Evolutionary conservation across 64 coral and sea anemone genomes (phyloP), one percentile per base, ranked within the genome.

Genomic region (Stylophora pistillata): DNA sequence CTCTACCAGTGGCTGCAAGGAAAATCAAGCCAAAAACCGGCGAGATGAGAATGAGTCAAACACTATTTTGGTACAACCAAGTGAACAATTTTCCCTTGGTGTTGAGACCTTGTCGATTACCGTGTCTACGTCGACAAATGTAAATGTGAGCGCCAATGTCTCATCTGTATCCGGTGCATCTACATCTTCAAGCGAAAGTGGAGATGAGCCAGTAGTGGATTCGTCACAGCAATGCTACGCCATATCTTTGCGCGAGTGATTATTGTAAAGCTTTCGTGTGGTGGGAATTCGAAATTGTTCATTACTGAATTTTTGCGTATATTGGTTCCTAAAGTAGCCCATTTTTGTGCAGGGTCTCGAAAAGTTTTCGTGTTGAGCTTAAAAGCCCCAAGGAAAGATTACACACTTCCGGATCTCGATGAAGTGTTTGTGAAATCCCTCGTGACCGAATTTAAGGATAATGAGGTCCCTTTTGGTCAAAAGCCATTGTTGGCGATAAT

Each of bases 401-500:
- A 73, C 66, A 17, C 13, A 23, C n/a, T 86, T 30, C 34, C 68
- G 62, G 68, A 86, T 14, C 5, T 86, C 30, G 84, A 86, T 11
- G 68, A 73, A 32, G 3, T 86, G 13, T 86, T 86, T 14, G 84
- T 74, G 23, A 56, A 86, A 56, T 41, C 65, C 16, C 84, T 73
- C 55, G 25, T 86, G 15, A 31, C 26, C 15, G 66, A 74, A 71
- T 73, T 86, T 13, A 87, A 87, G 12, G 71, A 87, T 4, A 87
- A 87, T 31, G 55, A 71, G 54, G 71, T 57, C 5, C 71, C 60
- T 21, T 21, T 87, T 57, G 34, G 78, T 28, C 17, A 16, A 13
- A 87, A 87, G 72, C 85, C 85, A 30, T n/a, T 74, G 30, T 58
- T 87, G 30, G 85, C 27, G 18, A 58, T 87, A 9, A 15, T 47